Evolutionary conservation across 2,113 vertebrate genomes (phyloP), one percentile per base, ranked within the genome.

Genomic region (Calonectris borealis): DNA sequence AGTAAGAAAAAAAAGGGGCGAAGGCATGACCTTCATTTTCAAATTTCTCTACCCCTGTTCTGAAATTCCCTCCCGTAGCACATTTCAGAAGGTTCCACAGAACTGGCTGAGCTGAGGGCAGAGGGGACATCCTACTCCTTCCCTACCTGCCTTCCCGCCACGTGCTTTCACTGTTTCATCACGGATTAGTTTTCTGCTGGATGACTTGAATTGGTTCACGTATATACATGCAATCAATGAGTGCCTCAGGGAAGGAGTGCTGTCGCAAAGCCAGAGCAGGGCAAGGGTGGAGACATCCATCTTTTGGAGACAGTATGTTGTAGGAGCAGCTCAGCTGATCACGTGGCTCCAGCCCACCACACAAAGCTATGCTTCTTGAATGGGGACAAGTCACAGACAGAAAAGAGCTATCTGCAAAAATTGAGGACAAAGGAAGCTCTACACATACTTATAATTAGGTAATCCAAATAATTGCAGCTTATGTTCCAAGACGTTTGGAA

Each of bases 321-420:
- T 11, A 82, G 54, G 7, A 87, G 84, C 90, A 91, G 75, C 62
- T 88, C 83, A 76, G 78, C 66, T 80, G 66, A 66, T 83, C 65
- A 65, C 2, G 3, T 42, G 48, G 58, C 75, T 92, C 49, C 82
- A 85, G 61, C 70, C 73, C 62, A 92, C 66, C 71, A 72, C 1
- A 0, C 40, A 90, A 90, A 93, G 79, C 70, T 85, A 80, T 72
- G 54, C 86, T 60, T 80, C 88, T 80, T 77, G 66, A 88, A 65
- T 24, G 34, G 34, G 49, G 54, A 76, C 38, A 97, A 93, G 71
- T 52, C 86, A 93, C 66, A 78, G 55, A 79, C 55, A 93, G 72
- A 86, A 96, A 90, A 96, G 77, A 87, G 40, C 80, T 92, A 86
- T 72, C 83, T 89, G 73, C 69, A 94, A 68, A 91, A 94, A 60